These are phyloP conservation scores for Eclectus roratus DNA, from an alignment of 2,113 vertebrate genomes.

Conservation along the genomic window DNA sequence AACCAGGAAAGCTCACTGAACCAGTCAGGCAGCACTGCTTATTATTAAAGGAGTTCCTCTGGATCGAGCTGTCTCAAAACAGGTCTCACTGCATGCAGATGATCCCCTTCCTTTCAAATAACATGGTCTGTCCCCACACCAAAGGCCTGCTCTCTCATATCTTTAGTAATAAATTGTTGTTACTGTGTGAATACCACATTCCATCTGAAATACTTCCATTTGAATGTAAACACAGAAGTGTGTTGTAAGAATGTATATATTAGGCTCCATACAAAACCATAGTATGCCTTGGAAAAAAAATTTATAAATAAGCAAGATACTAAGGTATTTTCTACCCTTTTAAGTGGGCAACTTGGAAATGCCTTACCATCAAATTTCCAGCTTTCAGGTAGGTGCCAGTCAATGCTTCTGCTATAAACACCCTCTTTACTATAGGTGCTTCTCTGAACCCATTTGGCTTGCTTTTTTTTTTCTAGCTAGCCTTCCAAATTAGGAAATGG, in stretches of 20 bases:
- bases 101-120: neutral
- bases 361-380: neutral
- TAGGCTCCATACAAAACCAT: neutral
- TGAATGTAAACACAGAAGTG: neutral
- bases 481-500: neutral
- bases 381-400: neutral
- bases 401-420: neutral
- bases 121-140: neutral
- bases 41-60: neutral
- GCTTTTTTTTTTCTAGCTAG: neutral
- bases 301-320: neutral
- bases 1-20: neutral
- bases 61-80: neutral
- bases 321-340: accelerated
- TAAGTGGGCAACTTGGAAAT: neutral
- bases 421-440: neutral
- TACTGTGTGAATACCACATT: accelerated
- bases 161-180: neutral
- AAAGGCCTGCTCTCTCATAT: neutral
- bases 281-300: neutral
- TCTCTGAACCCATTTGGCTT: neutral
- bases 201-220: neutral
- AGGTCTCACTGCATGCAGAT: neutral
- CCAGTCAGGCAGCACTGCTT: no score
- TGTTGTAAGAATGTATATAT: neutral